These are phyloP conservation scores for Polypterus senegalus DNA, from an alignment of 2,113 vertebrate genomes.

Conservation along the genomic window DNA sequence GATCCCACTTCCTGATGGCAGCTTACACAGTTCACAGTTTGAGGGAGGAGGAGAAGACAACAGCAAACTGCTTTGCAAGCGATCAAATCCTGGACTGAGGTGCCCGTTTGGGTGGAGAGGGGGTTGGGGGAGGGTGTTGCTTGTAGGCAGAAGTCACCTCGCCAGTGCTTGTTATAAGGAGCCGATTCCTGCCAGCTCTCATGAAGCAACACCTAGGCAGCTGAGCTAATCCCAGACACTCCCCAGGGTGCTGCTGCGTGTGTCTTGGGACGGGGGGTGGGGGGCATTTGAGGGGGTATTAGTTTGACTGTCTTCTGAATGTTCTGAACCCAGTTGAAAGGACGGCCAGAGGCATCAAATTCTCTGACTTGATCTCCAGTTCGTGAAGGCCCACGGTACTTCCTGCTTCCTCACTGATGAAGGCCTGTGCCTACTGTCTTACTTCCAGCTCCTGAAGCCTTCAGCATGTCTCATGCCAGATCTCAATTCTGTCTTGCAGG, in stretches of 20 bases:
- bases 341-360: too few relatives aligned
- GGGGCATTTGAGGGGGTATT: too few relatives aligned
- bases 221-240: conserved; percentile 17
- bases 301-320: too few relatives aligned
- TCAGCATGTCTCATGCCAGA: too few relatives aligned
- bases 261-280: too few relatives aligned
- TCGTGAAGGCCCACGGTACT: too few relatives aligned
- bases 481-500: conserved; percentile 13
- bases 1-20: conserved; percentile 2
- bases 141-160: neutral
- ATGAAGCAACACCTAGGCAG: conserved; percentile 33
- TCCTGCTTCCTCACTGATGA: too few relatives aligned
- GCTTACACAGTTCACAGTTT: neutral
- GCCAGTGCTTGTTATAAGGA: neutral
- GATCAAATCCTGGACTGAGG: conserved; percentile 43
- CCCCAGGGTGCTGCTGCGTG: conserved; percentile 25
- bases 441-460: too few relatives aligned
- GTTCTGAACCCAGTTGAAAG: too few relatives aligned
- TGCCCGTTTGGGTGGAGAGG: conserved; percentile 57
- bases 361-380: too few relatives aligned
- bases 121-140: conserved; percentile 18
- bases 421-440: too few relatives aligned
- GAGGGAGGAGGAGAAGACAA: neutral
- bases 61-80: conserved; percentile 16
- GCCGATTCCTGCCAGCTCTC: conserved; percentile 41